Conservation (phyloP, 2,113 vertebrate species). For the Galemys pyrenaicus region DNA sequence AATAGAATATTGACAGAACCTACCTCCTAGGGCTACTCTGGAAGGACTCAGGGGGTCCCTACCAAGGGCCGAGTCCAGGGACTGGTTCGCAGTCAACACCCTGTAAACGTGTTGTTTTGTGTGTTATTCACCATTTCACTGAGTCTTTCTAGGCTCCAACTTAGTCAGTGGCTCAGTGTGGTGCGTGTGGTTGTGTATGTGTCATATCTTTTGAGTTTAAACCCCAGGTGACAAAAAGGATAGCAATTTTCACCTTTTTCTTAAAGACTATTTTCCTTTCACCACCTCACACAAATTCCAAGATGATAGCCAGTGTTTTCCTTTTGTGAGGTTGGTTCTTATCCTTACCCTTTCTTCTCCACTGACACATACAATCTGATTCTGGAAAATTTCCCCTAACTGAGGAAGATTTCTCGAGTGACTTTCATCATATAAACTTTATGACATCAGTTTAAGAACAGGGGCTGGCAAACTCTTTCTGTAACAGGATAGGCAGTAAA, state of each 20-base stretch:
- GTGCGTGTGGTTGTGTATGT: neutral
- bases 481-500: constrained; percentile 54
- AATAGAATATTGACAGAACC: fast-evolving
- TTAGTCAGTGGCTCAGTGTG: neutral
- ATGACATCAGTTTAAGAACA: constrained; percentile 12
- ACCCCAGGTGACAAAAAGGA: neutral
- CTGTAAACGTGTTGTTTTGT: neutral
- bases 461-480: constrained; percentile 46
- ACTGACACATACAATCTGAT: neutral
- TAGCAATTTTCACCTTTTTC: neutral
- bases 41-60: neutral
- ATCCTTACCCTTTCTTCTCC: neutral
- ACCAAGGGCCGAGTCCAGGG: neutral
- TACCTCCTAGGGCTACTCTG: fast-evolving
- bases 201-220: neutral
- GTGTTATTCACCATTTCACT: neutral
- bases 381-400: neutral
- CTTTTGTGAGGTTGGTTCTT: neutral
- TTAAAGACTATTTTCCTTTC: neutral
- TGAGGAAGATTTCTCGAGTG: neutral
- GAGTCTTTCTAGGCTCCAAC: neutral
- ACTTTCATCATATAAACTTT: constrained; percentile 21
- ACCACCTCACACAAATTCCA: neutral
- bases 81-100: fast-evolving
- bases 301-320: neutral